These are phyloP conservation scores for Nothobranchius kuhntae DNA, from an alignment of 2,113 vertebrate species.

Conservation along the genomic window DNA sequence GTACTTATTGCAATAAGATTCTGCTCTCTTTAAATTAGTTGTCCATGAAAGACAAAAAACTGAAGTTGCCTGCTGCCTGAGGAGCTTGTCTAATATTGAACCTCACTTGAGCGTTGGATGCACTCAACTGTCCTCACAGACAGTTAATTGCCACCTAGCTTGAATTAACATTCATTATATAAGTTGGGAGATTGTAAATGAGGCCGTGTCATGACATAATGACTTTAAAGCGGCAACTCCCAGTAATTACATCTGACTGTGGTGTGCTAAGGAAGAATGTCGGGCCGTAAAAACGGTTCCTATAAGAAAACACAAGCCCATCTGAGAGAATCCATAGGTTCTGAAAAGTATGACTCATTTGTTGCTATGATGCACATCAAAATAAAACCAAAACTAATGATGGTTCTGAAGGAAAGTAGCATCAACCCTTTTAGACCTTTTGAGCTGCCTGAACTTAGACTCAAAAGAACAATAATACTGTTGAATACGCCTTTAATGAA, in stretches of 20 bases:
- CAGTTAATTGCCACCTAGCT: constrained; percentile 30
- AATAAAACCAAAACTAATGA: background rate
- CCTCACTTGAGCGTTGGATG: background rate
- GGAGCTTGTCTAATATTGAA: background rate
- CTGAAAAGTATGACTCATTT: constrained; percentile 11
- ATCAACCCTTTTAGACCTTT: no score
- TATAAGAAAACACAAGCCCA: background rate
- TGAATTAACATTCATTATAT: constrained; percentile 39
- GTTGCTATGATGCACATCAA: background rate
- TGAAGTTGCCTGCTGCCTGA: background rate
- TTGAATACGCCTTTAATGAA: no score
- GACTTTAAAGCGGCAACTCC: constrained; percentile 54
- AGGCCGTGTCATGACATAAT: constrained; percentile 45
- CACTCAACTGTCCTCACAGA: constrained; percentile 1
- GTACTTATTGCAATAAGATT: no score
- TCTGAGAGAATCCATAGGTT: background rate
- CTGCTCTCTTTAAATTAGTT: background rate
- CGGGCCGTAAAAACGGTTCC: constrained; percentile 3
- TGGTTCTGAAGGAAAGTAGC: no score
- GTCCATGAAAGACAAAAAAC: background rate
- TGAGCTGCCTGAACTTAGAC: no score
- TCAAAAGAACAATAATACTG: no score
- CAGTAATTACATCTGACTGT: constrained; percentile 49
- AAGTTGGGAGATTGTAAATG: constrained; percentile 38
- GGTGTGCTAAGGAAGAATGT: constrained; percentile 23